Base-by-base conservation (phyloP, 1,140 invertebrate genomes). In the Oreohelix idahoensis region DNA sequence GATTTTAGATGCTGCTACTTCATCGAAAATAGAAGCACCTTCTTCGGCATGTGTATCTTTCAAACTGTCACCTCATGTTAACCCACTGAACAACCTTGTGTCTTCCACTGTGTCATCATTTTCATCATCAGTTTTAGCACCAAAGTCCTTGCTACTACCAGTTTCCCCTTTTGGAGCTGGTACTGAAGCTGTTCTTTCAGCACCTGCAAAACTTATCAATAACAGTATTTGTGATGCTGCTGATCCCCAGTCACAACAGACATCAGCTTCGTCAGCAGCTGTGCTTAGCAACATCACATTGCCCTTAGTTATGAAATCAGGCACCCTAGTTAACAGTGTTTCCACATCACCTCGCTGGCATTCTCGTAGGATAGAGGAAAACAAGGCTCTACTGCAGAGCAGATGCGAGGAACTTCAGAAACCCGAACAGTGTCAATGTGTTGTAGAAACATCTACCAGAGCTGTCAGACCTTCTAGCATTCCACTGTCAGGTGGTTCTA, bases 341-440 rank as follows among this genome's bases (percentile, higher is more conserved):
- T 29, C 29, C 17, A 23, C 38, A 26, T 79, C 58, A 10, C n/a
- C n/a, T n/a, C 36, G 75, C 10, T 78, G 75, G 53, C 63, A 69
- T 17, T 79, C 78, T 79, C 39, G 36, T 32, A 79, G 78, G 29
- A 69, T 79, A 35, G 78, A 58, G 26, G 58, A 58, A 32, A 79
- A 38, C 49, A 45, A 78, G 36, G 15, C 75, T 15, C 29, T 58
- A 8, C 29, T 58, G 32, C 75, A 78, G 26, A 53, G 15, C 10
- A 35, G 49, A 78, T 49, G 49, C 15, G 75, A 78, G 10, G 75
- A 78, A 38, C n/a, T 78, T 8, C 75, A 78, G 53, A 78, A 58
- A 1, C 53, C 75, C 35, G 32, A 53, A 17, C 2, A 58, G 2
- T 42, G 13, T 74, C 36, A 39, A 15, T 8, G 39, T 42, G 38